Evolutionary conservation across 2,113 vertebrate genomes (phyloP).

Genomic region (Xenopus tropicalis): DNA sequence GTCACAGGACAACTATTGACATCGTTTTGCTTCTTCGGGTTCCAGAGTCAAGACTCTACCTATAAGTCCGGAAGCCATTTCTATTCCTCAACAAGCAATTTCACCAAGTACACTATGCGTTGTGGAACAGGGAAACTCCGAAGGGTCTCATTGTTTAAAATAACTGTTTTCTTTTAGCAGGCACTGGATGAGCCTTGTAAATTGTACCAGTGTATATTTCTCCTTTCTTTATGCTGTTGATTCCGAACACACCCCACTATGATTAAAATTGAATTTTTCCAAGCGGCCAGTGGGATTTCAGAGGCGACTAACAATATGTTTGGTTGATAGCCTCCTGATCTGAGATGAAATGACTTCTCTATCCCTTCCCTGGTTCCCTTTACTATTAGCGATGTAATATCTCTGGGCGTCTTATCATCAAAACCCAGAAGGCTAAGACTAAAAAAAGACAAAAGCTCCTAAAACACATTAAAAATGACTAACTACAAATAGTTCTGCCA

Average conservation of each 20-base stretch:
- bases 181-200: neutral
- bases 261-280: conserved; percentile 17
- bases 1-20: no score
- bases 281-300: conserved; percentile 27
- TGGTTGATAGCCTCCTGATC: conserved; percentile 20
- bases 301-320: conserved; percentile 23
- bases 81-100: neutral
- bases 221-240: neutral
- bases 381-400: conserved; percentile 30
- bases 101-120: neutral
- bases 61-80: neutral
- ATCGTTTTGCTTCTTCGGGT: no score
- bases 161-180: conserved; percentile 1
- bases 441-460: conserved; percentile 7
- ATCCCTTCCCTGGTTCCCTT: conserved; percentile 16
- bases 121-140: neutral
- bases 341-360: conserved; percentile 19
- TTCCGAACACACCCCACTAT: conserved; percentile 23
- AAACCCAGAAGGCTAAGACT: conserved; percentile 27
- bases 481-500: conserved; percentile 32
- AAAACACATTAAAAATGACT: conserved; percentile 25
- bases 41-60: no score
- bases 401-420: conserved; percentile 34
- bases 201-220: neutral
- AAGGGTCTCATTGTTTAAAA: conserved; percentile 12